Percentiles rank a stretch among this genome's conserved stretches.
Conservation (phyloP, 2,113 vertebrate genomes). For the Labrus mixtus region DNA sequence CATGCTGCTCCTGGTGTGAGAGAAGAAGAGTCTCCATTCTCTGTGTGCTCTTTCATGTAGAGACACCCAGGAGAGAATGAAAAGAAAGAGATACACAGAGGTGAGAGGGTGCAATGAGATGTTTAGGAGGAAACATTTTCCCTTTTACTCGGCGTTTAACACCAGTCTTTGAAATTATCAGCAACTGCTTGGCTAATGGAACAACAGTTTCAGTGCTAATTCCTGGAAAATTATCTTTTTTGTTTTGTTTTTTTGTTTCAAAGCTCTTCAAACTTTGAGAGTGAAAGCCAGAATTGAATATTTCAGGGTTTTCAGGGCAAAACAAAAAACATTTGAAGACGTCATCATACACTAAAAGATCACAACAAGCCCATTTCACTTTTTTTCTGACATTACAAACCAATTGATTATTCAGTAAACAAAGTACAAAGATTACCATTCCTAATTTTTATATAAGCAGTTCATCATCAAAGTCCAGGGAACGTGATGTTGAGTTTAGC, state of each 20-base stretch:
- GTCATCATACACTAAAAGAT: neutral
- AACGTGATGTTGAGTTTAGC: too few relatives aligned
- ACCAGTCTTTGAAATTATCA: slow-evolving; percentile 37
- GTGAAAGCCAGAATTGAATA: neutral
- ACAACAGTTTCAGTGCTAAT: too few relatives aligned
- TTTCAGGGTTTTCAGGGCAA: too few relatives aligned
- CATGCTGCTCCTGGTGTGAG: slow-evolving; percentile 66
- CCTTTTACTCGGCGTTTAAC: slow-evolving; percentile 34
- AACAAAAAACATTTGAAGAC: neutral
- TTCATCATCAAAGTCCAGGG: too few relatives aligned
- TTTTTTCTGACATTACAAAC: neutral
- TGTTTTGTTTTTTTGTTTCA: neutral
- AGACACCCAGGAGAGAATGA: slow-evolving; percentile 53
- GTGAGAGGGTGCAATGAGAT: slow-evolving; percentile 56
- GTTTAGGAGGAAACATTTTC: slow-evolving; percentile 39
- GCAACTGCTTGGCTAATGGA: neutral
- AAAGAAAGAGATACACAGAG: slow-evolving; percentile 49
- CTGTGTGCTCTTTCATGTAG: slow-evolving; percentile 61
- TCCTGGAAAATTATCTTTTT: neutral
- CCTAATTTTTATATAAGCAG: too few relatives aligned
- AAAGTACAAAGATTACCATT: accelerated
- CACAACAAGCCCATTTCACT: too few relatives aligned
- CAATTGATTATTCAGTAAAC: neutral
- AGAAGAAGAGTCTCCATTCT: slow-evolving; percentile 66
- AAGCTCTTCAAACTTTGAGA: neutral